These are phyloP conservation scores for Leptonema lineaticorne DNA, from an alignment of 1,140 invertebrate species.

Conservation along the genomic window DNA sequence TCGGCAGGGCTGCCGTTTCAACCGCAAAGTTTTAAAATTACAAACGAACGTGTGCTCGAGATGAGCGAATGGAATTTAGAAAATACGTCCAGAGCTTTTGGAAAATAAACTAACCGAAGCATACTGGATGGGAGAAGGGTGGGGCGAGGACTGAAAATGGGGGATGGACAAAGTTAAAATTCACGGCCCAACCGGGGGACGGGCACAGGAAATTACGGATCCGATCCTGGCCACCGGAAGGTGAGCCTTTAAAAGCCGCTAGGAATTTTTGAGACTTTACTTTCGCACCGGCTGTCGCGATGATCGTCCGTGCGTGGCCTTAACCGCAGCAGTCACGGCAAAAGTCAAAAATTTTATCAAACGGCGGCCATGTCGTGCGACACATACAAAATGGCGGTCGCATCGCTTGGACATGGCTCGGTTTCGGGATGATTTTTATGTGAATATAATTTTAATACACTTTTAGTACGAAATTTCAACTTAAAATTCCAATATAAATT, in stretches of 20 bases:
- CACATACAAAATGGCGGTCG: background rate
- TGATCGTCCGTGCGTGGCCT: conserved; percentile 1
- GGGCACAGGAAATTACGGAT: conserved; percentile 30
- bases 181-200: too few relatives aligned
- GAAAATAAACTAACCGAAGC: too few relatives aligned
- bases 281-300: conserved; percentile 9
- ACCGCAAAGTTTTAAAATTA: too few relatives aligned
- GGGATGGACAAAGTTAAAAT: too few relatives aligned
- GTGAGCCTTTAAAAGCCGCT: conserved; percentile 9
- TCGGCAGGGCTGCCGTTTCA: too few relatives aligned
- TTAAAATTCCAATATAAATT: too few relatives aligned
- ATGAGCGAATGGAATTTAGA: too few relatives aligned
- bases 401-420: background rate
- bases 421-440: background rate
- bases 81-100: too few relatives aligned
- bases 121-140: too few relatives aligned
- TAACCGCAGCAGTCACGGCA: background rate
- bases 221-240: conserved; percentile 13
- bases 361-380: background rate
- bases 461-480: too few relatives aligned
- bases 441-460: background rate
- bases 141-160: too few relatives aligned
- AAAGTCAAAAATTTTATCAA: background rate
- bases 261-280: conserved; percentile 14
- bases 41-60: too few relatives aligned